Conservation (phyloP, 2,797 vertebrate genomes). For the Avahi laniger region DNA sequence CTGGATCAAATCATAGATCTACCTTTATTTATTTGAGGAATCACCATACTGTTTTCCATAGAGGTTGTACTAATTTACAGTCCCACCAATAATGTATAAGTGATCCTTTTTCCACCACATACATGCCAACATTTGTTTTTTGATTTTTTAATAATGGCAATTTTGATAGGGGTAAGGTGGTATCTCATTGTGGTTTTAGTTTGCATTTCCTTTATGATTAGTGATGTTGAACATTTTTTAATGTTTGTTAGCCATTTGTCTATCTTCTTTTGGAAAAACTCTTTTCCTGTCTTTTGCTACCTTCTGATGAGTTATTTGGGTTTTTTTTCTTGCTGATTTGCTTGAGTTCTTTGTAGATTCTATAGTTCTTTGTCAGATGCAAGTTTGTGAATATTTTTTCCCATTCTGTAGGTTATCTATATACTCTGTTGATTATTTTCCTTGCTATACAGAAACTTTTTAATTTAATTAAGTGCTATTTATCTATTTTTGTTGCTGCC, state of each 20-base stretch:
- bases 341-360: background rate
- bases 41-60: background rate
- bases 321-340: background rate
- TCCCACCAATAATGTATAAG: background rate
- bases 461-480: background rate
- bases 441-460: background rate
- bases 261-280: background rate
- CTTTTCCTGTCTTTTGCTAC: background rate
- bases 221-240: background rate
- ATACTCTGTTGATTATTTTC: background rate
- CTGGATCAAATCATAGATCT: background rate
- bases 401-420: background rate
- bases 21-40: background rate
- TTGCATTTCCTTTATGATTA: background rate
- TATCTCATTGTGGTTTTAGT: background rate
- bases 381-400: background rate
- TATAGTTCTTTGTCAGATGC: background rate
- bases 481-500: background rate
- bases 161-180: background rate
- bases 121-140: background rate
- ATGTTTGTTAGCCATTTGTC: background rate
- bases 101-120: background rate
- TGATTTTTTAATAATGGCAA: background rate
- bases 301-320: background rate
- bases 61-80: background rate